Evolutionary conservation across 2,113 vertebrate species (phyloP).

Genomic region (Etia nguti): DNA sequence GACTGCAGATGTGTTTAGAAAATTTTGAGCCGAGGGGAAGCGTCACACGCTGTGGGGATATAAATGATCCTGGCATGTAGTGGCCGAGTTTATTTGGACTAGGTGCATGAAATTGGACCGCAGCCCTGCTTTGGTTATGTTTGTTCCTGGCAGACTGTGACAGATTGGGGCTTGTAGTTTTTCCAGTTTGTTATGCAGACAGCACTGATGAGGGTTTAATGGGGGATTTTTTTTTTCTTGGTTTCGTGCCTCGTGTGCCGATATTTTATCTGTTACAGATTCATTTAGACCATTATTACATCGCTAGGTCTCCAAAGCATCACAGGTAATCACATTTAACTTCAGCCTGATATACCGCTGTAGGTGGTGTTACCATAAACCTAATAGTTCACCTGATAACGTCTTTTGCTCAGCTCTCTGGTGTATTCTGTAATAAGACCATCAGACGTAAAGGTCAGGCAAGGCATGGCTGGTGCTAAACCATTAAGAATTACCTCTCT

Average conservation of each 20-base stretch:
- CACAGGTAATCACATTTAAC: neutral
- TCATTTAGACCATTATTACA: neutral
- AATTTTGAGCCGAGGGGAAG: neutral
- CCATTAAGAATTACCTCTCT: neutral
- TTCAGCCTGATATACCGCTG: neutral
- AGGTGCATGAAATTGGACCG: neutral
- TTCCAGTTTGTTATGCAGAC: neutral
- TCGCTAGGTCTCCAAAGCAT: neutral
- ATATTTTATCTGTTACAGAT: neutral
- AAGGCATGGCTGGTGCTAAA: neutral
- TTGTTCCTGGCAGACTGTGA: neutral
- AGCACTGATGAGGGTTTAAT: neutral
- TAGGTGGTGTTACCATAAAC: neutral
- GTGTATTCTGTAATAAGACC: neutral
- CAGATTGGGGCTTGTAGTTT: conserved; percentile 12
- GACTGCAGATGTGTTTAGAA: neutral
- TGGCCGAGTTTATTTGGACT: neutral
- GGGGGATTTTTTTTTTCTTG: neutral
- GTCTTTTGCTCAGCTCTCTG: neutral
- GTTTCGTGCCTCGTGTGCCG: neutral
- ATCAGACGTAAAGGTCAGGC: neutral
- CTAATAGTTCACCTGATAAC: neutral
- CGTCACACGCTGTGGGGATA: neutral
- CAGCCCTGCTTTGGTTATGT: neutral
- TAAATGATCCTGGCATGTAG: neutral